Percentiles rank a stretch among this genome's conserved stretches.
phyloP scores from a whole-genome alignment of 2,797 vertebrate genomes.

The Lepidocolaptes lacrymiger region DNA sequence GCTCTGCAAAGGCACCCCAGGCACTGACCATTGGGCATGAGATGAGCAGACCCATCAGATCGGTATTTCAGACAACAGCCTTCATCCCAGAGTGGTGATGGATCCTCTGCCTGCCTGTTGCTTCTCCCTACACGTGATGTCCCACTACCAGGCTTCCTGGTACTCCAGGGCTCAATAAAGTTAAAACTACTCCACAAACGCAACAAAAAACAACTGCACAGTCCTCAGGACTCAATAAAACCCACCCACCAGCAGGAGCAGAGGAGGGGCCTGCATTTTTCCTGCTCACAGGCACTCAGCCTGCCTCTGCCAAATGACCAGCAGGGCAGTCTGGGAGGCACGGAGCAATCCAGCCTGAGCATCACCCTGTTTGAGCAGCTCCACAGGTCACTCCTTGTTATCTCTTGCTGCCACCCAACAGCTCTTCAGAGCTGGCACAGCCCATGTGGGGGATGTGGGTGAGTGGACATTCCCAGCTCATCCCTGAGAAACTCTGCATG shows the following conservation, averaged over 20 bases:
- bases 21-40: neutral
- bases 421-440: neutral
- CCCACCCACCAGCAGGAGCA: neutral
- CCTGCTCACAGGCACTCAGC: neutral
- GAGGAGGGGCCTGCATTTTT: neutral
- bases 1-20: neutral
- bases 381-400: accelerated
- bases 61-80: neutral
- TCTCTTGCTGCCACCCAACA: neutral
- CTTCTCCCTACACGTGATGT: neutral
- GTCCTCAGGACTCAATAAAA: neutral
- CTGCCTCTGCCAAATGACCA: accelerated
- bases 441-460: accelerated
- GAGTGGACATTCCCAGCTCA: accelerated
- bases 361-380: neutral
- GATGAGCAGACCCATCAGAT: accelerated
- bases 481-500: accelerated
- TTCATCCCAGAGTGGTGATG: neutral
- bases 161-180: neutral
- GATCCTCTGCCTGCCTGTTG: neutral
- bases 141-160: neutral
- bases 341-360: neutral
- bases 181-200: neutral
- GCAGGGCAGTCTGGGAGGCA: accelerated
- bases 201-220: neutral